Base-by-base conservation (phyloP, 2,113 vertebrate species). In the Ardeotis arabs region DNA sequence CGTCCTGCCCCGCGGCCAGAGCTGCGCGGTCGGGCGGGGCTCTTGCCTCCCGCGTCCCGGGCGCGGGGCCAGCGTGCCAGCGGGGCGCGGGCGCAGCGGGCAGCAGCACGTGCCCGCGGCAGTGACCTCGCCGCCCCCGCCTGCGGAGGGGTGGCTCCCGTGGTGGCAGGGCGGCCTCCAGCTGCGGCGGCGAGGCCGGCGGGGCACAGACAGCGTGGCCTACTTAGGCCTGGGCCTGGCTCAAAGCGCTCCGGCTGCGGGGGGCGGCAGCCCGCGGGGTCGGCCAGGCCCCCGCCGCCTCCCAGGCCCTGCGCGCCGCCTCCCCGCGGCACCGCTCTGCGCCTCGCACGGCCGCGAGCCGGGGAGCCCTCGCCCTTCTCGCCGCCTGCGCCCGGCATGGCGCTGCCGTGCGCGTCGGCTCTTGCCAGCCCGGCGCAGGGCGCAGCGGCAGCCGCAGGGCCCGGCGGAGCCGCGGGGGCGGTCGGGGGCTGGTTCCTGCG, bases 301-400 rank as follows among this genome's bases (percentile, higher is more conserved):
- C 37, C 49, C 49, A 12, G 49, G 18, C 23, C 49, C 39, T 47
- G 24, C 58, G 47, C 1, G 7, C 56, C 31, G 58, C 41, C 39
- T 31, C 9, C 47, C 49, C 7, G 0, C 1, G 3, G 35, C 72
- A 18, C 62, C 1, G 7, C 52, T 81, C 22, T 7, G 27, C 14
- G 2, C 44, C 56, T 15, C 6, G 0, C 20, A 47, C 2, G 0
- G 47, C 25, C 5, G 3, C 2, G 4, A 50, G 17, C 35, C 4
- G 44, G 29, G 29, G 29, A 23, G 44, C 55, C 5, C 23, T 64
- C 2, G 0, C 28, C 29, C 9, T 52, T 47, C 75, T 29, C 8
- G 0, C 7, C 1, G 0, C 12, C 60, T 10, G 44, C 1, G 1
- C 12, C 85, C 33, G 24, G 55, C 3, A 3, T 7, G 6, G 41